Evolutionary conservation across 2,888 invertebrate species (phyloP), one percentile per base, ranked within the genome.

Genomic region (Himalopsyche japonica): DNA sequence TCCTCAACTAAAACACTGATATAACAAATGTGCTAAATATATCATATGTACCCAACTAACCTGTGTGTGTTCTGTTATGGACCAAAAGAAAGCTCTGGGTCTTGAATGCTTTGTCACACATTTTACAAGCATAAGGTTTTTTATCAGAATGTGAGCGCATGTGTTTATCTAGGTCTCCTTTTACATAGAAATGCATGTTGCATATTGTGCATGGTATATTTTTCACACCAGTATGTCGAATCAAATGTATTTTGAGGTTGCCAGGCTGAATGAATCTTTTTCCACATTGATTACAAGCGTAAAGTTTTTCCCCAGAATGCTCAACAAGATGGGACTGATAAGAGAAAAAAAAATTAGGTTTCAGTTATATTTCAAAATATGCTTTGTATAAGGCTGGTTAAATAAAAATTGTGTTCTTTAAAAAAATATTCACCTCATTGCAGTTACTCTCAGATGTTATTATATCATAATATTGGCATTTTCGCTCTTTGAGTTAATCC

Each of bases 21-120:
- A 32, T 6, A 32, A 32, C 32, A 32, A 32, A 32, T 4, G 6
- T 32, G 32, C 3, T 32, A 6, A n/a, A 37, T 37, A 1, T 37
- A 1, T 8, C 7, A 37, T 37, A 8, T 37, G 10, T 37, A 37
- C 37, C n/a, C 37, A 37, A 47, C 77, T 30, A 49, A 88, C 96
- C 97, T 86, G 95, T 95, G 89, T 97, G 97, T 80, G 96, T 96
- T 49, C 97, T 92, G 87, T 96, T 94, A 89, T 97, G 97, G 0
- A 97, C 96, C 88, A 96, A 95, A 85, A 96, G 93, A 32, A 97
- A 97, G 80, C 96, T 96, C 87, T 96, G 96, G 82, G 96, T 94
- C 90, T 97, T 97, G 92, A 97, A 97, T 1, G 96, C 95, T 89
- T 97, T 97, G 76, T 96, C 96, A 89, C 97, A 97, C 37, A 95